phyloP scores from a whole-genome alignment of 2,888 invertebrate genomes.

The Micropterix aruncella region DNA sequence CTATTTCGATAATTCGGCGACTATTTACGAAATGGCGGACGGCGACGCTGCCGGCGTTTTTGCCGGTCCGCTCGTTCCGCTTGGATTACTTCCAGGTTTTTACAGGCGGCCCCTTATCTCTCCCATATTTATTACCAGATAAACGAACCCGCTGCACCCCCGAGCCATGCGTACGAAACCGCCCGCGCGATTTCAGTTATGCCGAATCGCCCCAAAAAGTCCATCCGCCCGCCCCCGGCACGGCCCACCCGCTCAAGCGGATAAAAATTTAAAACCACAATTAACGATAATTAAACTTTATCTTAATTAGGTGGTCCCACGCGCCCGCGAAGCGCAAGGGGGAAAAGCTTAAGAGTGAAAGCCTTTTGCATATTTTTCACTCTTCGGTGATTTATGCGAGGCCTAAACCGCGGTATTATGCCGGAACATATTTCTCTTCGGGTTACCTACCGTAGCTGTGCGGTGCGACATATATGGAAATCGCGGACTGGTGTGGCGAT shows the following conservation, averaged over 20 bases:
- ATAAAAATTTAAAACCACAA: background rate
- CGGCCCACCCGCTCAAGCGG: background rate
- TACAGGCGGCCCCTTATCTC: background rate
- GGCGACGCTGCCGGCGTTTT: background rate
- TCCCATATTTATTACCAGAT: background rate
- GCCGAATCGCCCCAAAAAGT: too few species aligned
- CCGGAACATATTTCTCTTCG: background rate
- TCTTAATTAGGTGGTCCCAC: background rate
- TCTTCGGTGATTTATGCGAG: background rate
- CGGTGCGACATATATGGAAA: too few species aligned
- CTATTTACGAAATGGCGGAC: too few species aligned
- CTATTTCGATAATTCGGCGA: too few species aligned
- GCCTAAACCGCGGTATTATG: background rate
- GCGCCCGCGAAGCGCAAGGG: background rate
- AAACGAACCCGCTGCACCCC: background rate
- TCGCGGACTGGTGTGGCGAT: too few species aligned
- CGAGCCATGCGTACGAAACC: too few species aligned
- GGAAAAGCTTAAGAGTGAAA: background rate
- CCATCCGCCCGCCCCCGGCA: too few species aligned
- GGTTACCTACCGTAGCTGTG: too few species aligned
- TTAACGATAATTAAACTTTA: background rate
- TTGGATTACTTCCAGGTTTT: background rate
- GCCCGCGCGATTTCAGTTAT: background rate
- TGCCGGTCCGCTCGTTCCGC: background rate
- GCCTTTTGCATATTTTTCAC: background rate